Base-by-base conservation (phyloP, 2,113 vertebrate genomes). In the Hiodon tergisus region DNA sequence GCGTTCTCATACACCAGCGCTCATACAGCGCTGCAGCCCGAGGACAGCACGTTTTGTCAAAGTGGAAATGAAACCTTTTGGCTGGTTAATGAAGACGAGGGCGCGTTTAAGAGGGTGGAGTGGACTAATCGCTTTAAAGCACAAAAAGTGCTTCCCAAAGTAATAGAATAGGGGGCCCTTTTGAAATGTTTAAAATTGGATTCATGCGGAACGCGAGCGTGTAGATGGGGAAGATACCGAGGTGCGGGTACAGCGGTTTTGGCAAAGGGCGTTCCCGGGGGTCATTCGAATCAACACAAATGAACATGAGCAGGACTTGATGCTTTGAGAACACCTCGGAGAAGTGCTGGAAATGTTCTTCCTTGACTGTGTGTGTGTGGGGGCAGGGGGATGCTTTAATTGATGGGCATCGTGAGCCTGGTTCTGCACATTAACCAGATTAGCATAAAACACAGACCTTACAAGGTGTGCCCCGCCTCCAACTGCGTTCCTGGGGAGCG, bases 261-360 rank as follows among this genome's bases (percentile, higher is more conserved):
- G 17, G 5, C 17, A 16, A 14, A n/a, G 3, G 14, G 54, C 46
- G 10, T 60, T 14, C 31, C 46, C 57, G 17, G 8, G 2, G 16
- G 52, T 55, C 13, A 9, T 14, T 14, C 16, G 46, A 31, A 46
- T 14, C 6, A 47, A 7, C 14, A 55, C 16, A 70, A 31, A 31
- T 31, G 31, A 31, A 31, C 31, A 31, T 31, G 31, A 31, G 60
- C 17, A 52, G 50, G 60, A 62, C 4, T 14, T 47, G 53, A 47
- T 17, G 1, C 4, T 7, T 46, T 52, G 53, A 46, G 55, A 71
- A 65, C 5, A 46, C 70, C 77, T 77, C 79, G 73, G 78, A 89
- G 82, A 83, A 86, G 74, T 78, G 77, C 83, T 76, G 86, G 75
- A 71, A 76, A n/a, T 85, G 63, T 81, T 79, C 74, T 78, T 71